Conservation (phyloP, 2,113 vertebrate species). For the Lepus europaeus region DNA sequence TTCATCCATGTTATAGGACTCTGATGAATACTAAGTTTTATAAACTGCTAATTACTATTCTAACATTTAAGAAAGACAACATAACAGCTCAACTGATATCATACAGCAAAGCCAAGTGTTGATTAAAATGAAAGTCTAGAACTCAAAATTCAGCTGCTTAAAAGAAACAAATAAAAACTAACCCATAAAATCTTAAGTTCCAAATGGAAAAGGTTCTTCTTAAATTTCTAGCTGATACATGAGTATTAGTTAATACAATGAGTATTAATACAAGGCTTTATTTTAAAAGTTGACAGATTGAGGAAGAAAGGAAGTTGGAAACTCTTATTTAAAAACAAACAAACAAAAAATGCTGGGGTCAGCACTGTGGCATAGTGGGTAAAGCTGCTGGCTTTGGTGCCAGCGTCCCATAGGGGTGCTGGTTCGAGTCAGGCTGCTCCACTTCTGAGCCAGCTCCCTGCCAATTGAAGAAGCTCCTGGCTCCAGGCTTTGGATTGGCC, state of each 20-base stretch:
- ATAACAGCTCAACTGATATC: not conserved
- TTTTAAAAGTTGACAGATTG: not conserved
- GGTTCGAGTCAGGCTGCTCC: no score
- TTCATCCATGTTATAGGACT: not conserved
- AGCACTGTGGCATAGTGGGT: no score
- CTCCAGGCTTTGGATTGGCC: no score
- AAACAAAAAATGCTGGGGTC: no score
- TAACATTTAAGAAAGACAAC: not conserved
- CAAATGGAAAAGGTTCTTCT: not conserved
- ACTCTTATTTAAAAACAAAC: not conserved
- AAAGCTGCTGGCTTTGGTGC: no score
- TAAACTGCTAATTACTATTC: not conserved
- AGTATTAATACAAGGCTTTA: not conserved
- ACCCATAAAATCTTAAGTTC: not conserved
- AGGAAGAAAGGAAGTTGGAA: not conserved
- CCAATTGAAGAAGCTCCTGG: no score
- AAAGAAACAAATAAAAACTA: not conserved
- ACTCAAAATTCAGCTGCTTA: constrained; percentile 7
- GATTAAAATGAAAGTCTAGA: not conserved
- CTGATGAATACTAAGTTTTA: not conserved
- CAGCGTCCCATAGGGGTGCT: no score
- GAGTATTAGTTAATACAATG: not conserved
- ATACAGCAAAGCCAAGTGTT: not conserved
- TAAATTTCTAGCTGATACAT: not conserved
- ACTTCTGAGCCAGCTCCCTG: no score